Evolutionary conservation across 1,140 invertebrate species (phyloP), one percentile per base, ranked within the genome.

Genomic region (Drosophila insularis): DNA sequence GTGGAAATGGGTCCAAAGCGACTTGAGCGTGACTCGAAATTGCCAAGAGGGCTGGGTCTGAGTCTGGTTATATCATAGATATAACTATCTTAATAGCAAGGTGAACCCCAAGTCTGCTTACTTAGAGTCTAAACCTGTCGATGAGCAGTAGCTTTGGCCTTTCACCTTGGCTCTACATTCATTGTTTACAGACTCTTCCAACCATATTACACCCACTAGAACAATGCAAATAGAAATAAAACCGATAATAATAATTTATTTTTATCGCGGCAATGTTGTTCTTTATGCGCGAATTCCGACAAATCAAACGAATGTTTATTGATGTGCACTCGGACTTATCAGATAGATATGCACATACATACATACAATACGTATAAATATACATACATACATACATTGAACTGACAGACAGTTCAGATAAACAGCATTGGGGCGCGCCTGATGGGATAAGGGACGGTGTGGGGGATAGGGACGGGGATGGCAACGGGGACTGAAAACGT

Each of bases 251-350:
- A 56, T 39, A 27, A 61, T 37, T 60, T 46, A 71, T 31, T 46
- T 69, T 50, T 39, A 67, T 67, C 63, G 73, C 17, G 10, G 8
- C 35, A 37, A 37, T 50, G 43, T 50, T 50, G 43, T 50, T 50
- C 70, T 73, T 76, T 64, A 65, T 71, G 64, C 55, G 64, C 58
- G 67, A 80, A 60, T 71, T 40, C 53, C 68, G 60, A 50, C 56
- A 79, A 79, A 70, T 78, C 60, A 53, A 50, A 50, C 60, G 56
- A 58, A 63, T 72, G 63, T 62, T 71, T 71, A 59, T 32, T 69
- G 54, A 58, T 65, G 35, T 23, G 31, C 59, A 59, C 64, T 19
- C 32, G 19, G 27, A 35, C 11, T 21, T 64, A 32, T 63, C 46
- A 13, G 68, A 73, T 80, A 63, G 77, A 58, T 74, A 63, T 37